phyloP scores from a whole-genome alignment of 2,113 vertebrate species.

The Alectura lathami region DNA sequence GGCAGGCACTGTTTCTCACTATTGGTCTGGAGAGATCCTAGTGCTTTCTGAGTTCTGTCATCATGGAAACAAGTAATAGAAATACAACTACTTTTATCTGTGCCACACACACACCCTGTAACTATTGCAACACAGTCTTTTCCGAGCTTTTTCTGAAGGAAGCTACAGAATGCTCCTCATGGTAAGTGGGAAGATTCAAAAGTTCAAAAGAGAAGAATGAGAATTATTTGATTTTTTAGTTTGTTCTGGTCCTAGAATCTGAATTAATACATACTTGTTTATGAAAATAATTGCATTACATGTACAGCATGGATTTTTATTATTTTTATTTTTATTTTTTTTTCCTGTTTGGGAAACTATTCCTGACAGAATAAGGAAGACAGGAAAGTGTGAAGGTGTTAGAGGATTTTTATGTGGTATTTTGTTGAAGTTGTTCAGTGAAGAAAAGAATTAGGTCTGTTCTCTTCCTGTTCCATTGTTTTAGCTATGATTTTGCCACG shows the following conservation, averaged over 20 bases:
- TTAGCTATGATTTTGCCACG: neutral
- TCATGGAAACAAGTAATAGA: slow-evolving; percentile 36
- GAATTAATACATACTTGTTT: neutral
- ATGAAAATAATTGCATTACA: neutral
- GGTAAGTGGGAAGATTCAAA: neutral
- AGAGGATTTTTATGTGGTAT: neutral
- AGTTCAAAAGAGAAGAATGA: neutral
- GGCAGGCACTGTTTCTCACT: neutral
- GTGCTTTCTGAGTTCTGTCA: neutral
- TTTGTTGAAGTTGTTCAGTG: neutral
- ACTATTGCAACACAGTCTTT: neutral
- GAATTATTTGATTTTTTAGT: neutral
- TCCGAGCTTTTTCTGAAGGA: slow-evolving; percentile 24
- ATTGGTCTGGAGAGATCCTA: neutral
- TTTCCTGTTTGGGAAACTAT: neutral
- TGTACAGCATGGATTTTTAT: neutral
- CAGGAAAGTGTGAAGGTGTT: neutral
- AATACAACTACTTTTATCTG: slow-evolving; percentile 9
- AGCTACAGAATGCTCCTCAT: neutral
- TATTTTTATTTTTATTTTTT: no score
- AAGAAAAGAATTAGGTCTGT: neutral
- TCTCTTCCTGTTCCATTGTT: neutral
- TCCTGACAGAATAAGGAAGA: neutral
- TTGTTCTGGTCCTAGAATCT: neutral
- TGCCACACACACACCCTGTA: neutral